Conservation (phyloP, 2,888 invertebrate genomes). For the Drosophila borborema region DNA sequence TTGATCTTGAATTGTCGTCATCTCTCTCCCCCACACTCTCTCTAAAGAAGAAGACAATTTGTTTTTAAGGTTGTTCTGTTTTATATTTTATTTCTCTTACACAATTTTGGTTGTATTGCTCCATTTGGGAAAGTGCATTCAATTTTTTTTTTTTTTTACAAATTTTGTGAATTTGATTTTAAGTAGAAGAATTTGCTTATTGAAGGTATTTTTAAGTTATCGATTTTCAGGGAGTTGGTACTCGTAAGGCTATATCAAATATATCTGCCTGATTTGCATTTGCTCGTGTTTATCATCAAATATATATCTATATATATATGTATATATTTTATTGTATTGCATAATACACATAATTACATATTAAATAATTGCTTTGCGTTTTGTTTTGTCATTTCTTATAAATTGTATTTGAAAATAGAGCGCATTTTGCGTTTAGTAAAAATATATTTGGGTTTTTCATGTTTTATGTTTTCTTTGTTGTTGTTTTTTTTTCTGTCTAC, state of each 20-base stretch:
- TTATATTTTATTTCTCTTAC: constrained; percentile 64
- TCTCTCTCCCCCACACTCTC: neutral
- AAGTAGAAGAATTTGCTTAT: constrained; percentile 6
- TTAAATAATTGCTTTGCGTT: constrained; percentile 77
- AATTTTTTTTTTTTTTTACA: constrained; percentile 39
- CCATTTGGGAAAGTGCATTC: constrained; percentile 57
- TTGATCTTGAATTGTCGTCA: neutral
- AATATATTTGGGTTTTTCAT: constrained; percentile 74
- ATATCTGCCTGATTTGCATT: constrained; percentile 39
- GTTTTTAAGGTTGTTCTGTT: constrained; percentile 64
- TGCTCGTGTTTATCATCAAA: constrained; percentile 28
- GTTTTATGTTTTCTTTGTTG: neutral
- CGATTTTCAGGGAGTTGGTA: neutral
- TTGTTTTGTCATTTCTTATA: constrained; percentile 66
- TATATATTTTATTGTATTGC: constrained; percentile 38
- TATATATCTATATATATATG: constrained; percentile 6
- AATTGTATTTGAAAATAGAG: constrained; percentile 80
- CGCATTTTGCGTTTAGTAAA: constrained; percentile 77
- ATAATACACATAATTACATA: constrained; percentile 74
- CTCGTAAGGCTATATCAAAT: constrained; percentile 37
- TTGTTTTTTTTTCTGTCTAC: constrained; percentile 40
- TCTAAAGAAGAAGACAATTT: constrained; percentile 23
- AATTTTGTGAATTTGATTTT: constrained; percentile 21
- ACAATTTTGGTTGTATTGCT: constrained; percentile 60
- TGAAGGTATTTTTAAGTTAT: neutral